These are phyloP conservation scores for Petrolisthes manimaculis DNA, from an alignment of 2,888 invertebrate genomes.

Conservation along the genomic window DNA sequence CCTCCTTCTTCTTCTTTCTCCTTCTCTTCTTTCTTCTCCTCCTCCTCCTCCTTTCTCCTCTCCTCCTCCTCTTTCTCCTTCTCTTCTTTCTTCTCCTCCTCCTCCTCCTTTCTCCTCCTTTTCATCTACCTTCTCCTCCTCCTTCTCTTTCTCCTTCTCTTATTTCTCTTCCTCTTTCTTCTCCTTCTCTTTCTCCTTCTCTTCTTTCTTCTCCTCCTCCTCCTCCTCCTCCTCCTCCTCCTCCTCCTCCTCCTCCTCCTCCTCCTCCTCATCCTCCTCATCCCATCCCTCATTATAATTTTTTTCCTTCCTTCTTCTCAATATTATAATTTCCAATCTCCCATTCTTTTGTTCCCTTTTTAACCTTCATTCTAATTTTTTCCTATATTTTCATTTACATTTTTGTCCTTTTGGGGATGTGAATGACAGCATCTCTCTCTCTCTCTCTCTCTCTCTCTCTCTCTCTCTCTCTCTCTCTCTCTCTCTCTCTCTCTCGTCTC, in stretches of 20 bases:
- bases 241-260: too few relatives aligned
- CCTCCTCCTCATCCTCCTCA: too few relatives aligned
- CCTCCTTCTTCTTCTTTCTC: too few relatives aligned
- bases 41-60: background rate
- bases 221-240: too few relatives aligned
- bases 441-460: slow-evolving; percentile 10
- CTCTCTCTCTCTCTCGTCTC: background rate
- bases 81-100: background rate
- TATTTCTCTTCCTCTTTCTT: background rate
- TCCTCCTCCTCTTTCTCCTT: background rate
- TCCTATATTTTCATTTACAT: too few relatives aligned
- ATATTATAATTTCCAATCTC: too few relatives aligned
- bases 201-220: background rate
- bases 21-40: background rate
- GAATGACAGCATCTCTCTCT: slow-evolving; percentile 9
- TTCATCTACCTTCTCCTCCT: background rate
- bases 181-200: background rate
- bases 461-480: background rate
- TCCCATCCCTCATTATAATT: too few relatives aligned
- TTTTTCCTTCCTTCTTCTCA: too few relatives aligned
- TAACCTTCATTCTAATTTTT: too few relatives aligned
- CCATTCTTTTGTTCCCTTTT: too few relatives aligned
- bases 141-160: background rate
- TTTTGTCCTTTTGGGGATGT: too few relatives aligned
- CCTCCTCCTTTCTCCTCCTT: background rate